These are phyloP conservation scores for Bhutanitis thaidina DNA, from an alignment of 2,888 invertebrate species.

Conservation along the genomic window DNA sequence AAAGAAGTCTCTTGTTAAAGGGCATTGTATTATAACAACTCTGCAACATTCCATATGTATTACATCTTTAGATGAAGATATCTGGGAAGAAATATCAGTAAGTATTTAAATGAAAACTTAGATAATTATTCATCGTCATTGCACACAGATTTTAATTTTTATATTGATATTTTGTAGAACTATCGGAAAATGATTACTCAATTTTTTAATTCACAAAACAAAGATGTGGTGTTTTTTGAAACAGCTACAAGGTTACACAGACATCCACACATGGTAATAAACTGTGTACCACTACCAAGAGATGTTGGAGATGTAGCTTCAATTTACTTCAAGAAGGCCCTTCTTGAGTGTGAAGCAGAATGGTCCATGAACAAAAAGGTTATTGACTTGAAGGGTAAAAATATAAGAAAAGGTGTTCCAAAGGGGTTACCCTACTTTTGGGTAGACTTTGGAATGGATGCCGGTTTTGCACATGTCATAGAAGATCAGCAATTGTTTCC, in stretches of 20 bases:
- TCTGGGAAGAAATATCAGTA: constrained; percentile 93
- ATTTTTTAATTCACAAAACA: constrained; percentile 86
- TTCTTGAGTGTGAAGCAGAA: constrained; percentile 95
- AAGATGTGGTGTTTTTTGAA: constrained; percentile 95
- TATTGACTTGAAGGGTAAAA: constrained; percentile 79
- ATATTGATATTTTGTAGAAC: constrained; percentile 64
- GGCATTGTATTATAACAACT: constrained; percentile 93
- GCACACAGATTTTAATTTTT: too few species aligned
- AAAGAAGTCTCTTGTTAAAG: constrained; percentile 88
- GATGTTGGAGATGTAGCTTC: constrained; percentile 94
- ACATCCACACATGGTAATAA: constrained; percentile 91
- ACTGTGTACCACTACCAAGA: constrained; percentile 92
- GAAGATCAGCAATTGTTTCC: constrained; percentile 95
- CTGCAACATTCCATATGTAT: constrained; percentile 89
- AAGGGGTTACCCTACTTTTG: constrained; percentile 97
- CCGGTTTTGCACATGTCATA: constrained; percentile 97
- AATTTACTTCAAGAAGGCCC: constrained; percentile 98
- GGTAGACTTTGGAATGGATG: constrained; percentile 94
- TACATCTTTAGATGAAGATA: constrained; percentile 95
- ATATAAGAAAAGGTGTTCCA: constrained; percentile 90
- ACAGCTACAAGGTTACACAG: constrained; percentile 86
- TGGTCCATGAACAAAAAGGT: constrained; percentile 97
- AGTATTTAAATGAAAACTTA: constrained; percentile 21
- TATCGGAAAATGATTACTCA: constrained; percentile 88
- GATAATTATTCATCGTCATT: too few species aligned